Conservation (phyloP, 92 coral and sea anemone species). For the Bergia sp. region DNA sequence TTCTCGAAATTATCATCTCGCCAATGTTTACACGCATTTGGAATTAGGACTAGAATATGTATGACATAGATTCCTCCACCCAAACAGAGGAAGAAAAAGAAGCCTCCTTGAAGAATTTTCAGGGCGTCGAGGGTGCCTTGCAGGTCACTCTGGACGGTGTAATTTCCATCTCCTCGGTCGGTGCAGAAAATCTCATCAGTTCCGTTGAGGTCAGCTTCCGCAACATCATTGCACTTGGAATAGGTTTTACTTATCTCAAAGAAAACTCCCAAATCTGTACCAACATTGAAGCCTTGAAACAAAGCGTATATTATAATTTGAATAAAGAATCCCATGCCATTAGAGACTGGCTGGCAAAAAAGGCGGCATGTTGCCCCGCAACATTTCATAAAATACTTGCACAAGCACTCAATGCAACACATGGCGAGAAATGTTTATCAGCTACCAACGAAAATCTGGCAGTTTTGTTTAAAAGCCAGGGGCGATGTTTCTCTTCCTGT, state of each 20-base stretch:
- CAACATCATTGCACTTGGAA: constrained; percentile 68
- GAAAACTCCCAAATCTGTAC: constrained; percentile 87
- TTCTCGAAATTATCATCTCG: constrained; percentile 82
- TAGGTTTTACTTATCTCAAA: constrained; percentile 74
- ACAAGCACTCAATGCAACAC: constrained; percentile 75
- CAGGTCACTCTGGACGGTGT: constrained; percentile 66
- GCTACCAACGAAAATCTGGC: neutral
- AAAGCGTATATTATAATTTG: constrained; percentile 84
- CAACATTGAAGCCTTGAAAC: constrained; percentile 90
- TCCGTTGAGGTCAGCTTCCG: constrained; percentile 68
- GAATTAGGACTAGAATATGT: constrained; percentile 79
- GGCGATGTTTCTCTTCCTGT: constrained; percentile 2
- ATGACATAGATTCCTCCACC: constrained; percentile 80
- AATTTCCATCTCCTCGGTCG: constrained; percentile 74
- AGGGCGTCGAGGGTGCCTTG: constrained; percentile 72
- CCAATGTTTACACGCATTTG: constrained; percentile 89
- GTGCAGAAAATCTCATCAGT: constrained; percentile 83
- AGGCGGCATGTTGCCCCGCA: constrained; percentile 81
- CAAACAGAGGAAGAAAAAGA: constrained; percentile 87
- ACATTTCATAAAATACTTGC: constrained; percentile 74
- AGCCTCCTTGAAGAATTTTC: constrained; percentile 70
- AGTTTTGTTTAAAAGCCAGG: neutral
- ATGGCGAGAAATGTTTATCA: neutral
- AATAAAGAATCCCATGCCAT: constrained; percentile 78
- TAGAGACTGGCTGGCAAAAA: constrained; percentile 84